A percentile compares a stretch with the other conserved stretches of the same genome.
These are phyloP conservation scores for Cydia strobilella DNA, from an alignment of 1,140 invertebrate genomes.

Conservation along the genomic window DNA sequence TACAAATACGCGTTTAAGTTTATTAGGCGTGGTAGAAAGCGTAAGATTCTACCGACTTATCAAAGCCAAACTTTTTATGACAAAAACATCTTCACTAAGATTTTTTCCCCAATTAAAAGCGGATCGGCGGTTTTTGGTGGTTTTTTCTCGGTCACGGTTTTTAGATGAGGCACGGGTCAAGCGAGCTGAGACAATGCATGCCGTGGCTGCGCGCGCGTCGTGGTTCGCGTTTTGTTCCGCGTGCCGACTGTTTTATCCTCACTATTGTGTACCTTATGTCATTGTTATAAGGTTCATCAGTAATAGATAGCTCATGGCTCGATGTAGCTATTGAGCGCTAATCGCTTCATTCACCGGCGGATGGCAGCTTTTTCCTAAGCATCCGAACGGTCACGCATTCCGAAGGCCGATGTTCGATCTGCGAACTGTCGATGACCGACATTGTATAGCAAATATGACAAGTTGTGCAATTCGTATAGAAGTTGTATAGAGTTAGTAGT, in stretches of 20 bases:
- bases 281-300: neutral
- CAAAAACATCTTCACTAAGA: constrained; percentile 51
- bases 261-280: neutral
- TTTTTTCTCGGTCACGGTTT: constrained; percentile 58
- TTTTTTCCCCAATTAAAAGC: constrained; percentile 71
- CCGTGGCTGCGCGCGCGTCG: constrained; percentile 63
- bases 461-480: neutral
- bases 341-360: constrained; percentile 74
- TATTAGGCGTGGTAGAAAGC: constrained; percentile 31
- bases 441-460: constrained; percentile 22
- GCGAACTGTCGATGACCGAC: constrained; percentile 37
- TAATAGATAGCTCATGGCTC: constrained; percentile 18
- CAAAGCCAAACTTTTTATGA: constrained; percentile 39
- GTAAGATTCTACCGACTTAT: constrained; percentile 36
- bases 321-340: constrained; percentile 65
- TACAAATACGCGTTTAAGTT: constrained; percentile 26
- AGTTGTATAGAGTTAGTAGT: too few relatives aligned
- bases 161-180: constrained; percentile 76
- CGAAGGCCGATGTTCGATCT: constrained; percentile 36
- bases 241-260: constrained; percentile 52
- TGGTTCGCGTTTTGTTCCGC: constrained; percentile 72
- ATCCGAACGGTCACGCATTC: constrained; percentile 75
- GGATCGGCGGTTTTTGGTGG: constrained; percentile 56
- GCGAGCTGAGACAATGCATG: constrained; percentile 72
- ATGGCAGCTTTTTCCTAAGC: constrained; percentile 63